Evolutionary conservation across 2,888 invertebrate genomes (phyloP), one percentile per base, ranked within the genome.

Genomic region (Chloromyia formosa): DNA sequence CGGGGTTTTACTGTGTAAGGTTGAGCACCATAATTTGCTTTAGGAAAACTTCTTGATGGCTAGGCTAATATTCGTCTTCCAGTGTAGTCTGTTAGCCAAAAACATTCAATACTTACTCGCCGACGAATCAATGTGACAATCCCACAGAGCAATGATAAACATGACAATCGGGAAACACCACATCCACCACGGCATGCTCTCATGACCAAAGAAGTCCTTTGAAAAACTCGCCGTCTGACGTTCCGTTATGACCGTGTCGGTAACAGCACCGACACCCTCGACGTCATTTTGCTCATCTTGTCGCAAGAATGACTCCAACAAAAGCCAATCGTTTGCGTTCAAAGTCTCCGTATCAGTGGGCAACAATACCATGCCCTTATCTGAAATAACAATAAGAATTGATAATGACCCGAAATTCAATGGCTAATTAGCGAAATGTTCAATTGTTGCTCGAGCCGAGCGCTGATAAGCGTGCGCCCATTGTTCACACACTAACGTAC

Each of bases 361-460:
- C 20, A 74, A 54, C 64, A 74, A 54, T 1, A 74, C 74, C 74
- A 74, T 74, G 5, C 74, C 74, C 64, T 45, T 74, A 56, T 74
- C 74, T 54, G 42, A 27, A n/a, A n/a, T n/a, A 73, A 56, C 54
- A 71, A 53, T 58, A 40, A n/a, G 18, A 18, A 10, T 20, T 20
- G 66, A 66, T 66, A 22, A 66, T 49, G 4, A 49, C 16, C 16
- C 4, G 12, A 49, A 49, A 49, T 53, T 53, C 20, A 22, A 18
- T 60, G 10, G 58, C n/a, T 18, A 18, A 53, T 53, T 53, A 12
- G 49, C 49, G 10, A 49, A 49, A n/a, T 12, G 12, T 5, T 42
- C 5, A 42, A 42, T 42, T 9, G 12, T 42, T 42, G 42, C 12
- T 42, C 42, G 42, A 42, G 12, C 2, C 18, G 5, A 3, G 58